Percentiles rank a stretch among this genome's conserved stretches.
Evolutionary conservation across 2,888 invertebrate species (phyloP).

Genomic region (Melinopterus prodromus): DNA sequence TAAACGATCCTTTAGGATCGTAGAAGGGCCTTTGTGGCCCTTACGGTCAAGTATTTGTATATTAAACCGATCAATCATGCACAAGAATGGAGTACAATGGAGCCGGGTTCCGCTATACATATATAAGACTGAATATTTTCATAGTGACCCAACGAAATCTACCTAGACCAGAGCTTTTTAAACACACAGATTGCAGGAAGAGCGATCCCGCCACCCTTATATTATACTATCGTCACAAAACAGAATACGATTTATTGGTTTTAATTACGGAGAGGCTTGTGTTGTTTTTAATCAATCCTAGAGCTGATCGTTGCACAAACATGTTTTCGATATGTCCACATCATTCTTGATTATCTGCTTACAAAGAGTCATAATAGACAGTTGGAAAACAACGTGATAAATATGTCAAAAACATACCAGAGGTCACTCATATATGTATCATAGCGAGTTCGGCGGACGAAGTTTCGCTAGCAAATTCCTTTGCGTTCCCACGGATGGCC

Average conservation of each 20-base stretch:
- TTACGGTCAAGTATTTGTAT: conserved; percentile 63
- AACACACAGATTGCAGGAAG: not conserved
- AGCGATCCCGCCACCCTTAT: no score
- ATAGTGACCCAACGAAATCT: conserved; percentile 30
- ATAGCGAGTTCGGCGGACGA: not conserved
- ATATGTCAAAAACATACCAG: not conserved
- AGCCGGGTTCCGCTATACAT: conserved; percentile 52
- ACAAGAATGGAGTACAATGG: conserved; percentile 57
- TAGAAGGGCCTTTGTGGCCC: conserved; percentile 59
- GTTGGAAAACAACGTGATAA: not conserved
- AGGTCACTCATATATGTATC: conserved; percentile 11
- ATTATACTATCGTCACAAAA: not conserved
- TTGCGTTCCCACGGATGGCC: conserved; percentile 45
- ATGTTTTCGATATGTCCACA: not conserved
- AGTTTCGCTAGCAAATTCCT: conserved; percentile 41
- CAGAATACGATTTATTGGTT: not conserved
- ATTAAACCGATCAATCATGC: conserved; percentile 63
- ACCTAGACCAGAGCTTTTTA: not conserved
- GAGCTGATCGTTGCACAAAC: not conserved
- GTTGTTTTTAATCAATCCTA: conserved; percentile 4
- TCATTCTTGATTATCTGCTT: not conserved
- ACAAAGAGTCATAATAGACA: not conserved
- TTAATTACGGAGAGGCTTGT: not conserved
- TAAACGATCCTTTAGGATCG: conserved; percentile 61
- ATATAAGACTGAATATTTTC: conserved; percentile 54